Conservation (phyloP, 2,797 vertebrate species). For the Lagorchestes hirsutus region DNA sequence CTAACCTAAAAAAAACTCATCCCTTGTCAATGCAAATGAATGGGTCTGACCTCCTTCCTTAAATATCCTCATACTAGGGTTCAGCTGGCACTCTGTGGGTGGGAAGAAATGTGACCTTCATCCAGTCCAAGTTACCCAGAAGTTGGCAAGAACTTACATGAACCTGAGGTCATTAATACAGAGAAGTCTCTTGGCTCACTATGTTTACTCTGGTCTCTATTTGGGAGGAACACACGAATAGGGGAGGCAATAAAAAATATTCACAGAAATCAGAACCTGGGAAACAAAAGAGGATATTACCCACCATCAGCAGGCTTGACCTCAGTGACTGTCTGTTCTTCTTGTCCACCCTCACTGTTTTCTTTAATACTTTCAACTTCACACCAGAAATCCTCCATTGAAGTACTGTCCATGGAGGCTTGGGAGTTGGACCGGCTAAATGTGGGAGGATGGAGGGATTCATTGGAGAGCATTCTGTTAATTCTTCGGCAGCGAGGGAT, state of each 20-base stretch:
- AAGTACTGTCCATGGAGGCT: conserved; percentile 86
- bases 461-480: conserved; percentile 90
- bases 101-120: background rate
- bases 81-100: background rate
- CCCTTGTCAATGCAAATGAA: background rate
- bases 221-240: background rate
- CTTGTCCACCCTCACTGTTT: conserved; percentile 84
- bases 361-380: conserved; percentile 93
- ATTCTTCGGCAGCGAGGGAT: conserved; percentile 85
- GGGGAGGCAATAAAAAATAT: background rate
- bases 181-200: background rate
- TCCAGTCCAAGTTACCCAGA: background rate
- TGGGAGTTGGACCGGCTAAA: conserved; percentile 87
- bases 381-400: conserved; percentile 96
- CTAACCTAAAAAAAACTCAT: background rate
- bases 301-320: conserved; percentile 92
- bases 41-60: background rate
- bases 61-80: rapidly evolving
- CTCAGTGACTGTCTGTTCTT: conserved; percentile 86
- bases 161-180: background rate
- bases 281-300: conserved; percentile 56
- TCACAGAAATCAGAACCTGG: background rate
- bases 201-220: background rate
- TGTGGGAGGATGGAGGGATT: conserved; percentile 81
- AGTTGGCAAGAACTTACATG: background rate